Evolutionary conservation across 2,113 vertebrate species (phyloP), one percentile per base, ranked within the genome.

Genomic region (Procavia capensis): DNA sequence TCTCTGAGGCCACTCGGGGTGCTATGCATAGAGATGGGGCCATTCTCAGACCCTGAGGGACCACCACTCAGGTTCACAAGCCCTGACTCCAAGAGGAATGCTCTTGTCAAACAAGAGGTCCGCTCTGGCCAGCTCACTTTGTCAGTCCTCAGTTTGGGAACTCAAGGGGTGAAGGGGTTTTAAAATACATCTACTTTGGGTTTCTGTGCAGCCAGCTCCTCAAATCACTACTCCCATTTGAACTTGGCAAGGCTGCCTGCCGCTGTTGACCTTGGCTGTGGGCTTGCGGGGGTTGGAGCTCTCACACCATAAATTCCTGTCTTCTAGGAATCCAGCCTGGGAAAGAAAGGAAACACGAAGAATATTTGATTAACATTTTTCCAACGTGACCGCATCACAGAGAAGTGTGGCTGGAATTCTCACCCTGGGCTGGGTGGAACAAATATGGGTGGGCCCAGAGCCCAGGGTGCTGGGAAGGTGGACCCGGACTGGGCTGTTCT

Each of bases 311-410:
- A 99, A 99, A 99, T 99, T 98, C 98, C 98, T 98, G 98, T 99
- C 98, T 99, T 99, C 98, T 99, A 99, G 98, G 98, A 99, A 99
- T 98, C 97, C 96, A 98, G 98, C 98, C 98, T 98, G 98, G 98
- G 98, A 98, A 98, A 98, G 98, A 97, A 97, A 98, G 98, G 98
- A 97, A 98, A 98, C 19, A 91, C 47, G 0, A 90, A 97, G 98
- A 98, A 97, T 96, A 29, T 86, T 98, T 97, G 98, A 98, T 98
- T 98, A 98, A 98, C 98, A 98, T 98, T 98, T 96, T 98, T 98
- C 97, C 97, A 97, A 97, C 97, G 98, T 98, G 98, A 98, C 97
- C 98, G 97, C 97, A 98, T 97, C 96, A 97, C 68, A 97, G 95
- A 98, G 94, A 96, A 5, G 74, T 97, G 83, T 98, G 98, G 98